Evolutionary conservation across 2,113 vertebrate genomes (phyloP).

Genomic region (Mirounga angustirostris): DNA sequence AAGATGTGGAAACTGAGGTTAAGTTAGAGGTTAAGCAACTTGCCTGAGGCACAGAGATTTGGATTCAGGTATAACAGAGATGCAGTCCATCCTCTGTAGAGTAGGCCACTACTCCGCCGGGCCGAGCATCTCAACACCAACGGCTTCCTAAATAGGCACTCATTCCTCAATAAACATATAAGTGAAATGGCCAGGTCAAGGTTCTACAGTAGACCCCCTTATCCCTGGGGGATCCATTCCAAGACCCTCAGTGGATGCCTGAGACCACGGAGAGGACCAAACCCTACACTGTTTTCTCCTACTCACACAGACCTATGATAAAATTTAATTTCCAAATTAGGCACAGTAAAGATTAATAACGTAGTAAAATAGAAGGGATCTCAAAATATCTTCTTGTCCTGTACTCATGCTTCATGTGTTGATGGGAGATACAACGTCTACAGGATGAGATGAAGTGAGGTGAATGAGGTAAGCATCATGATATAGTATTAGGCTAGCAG

Average conservation of each 20-base stretch:
- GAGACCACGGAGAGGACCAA: neutral
- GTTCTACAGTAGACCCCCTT: neutral
- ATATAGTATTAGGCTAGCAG: no score
- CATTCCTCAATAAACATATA: neutral
- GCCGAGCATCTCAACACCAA: neutral
- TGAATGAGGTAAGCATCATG: neutral
- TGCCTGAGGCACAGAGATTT: neutral
- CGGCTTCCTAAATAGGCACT: neutral
- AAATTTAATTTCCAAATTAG: neutral
- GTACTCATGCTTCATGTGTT: neutral
- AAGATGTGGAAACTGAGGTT: neutral
- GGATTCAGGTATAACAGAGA: neutral
- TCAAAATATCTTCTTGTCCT: neutral
- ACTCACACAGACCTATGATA: neutral
- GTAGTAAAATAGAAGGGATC: neutral
- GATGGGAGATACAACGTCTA: neutral
- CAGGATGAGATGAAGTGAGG: neutral
- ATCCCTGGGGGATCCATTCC: neutral
- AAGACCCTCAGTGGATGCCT: neutral
- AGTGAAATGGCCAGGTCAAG: neutral
- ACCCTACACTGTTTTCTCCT: neutral
- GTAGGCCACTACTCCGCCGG: fast-evolving
- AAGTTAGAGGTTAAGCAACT: neutral
- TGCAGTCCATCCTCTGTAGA: fast-evolving
- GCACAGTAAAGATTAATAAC: neutral